Conservation (phyloP, 2,888 invertebrate genomes). For the Itoplectis maculator region DNA sequence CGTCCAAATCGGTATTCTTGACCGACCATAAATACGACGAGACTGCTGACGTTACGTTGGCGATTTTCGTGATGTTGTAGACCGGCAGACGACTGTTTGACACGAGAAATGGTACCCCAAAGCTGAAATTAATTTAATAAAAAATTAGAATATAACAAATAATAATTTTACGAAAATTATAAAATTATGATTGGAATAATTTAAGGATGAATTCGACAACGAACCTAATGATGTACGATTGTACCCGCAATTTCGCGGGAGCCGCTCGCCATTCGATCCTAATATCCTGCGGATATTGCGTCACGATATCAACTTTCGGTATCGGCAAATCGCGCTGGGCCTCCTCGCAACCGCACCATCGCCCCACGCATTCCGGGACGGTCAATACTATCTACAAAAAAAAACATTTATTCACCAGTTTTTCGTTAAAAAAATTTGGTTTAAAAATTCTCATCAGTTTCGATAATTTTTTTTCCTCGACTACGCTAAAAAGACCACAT, state of each 20-base stretch:
- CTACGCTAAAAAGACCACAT: too few relatives aligned
- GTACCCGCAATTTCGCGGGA: constrained; percentile 60
- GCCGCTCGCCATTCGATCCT: constrained; percentile 74
- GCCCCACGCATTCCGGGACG: constrained; percentile 78
- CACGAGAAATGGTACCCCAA: constrained; percentile 76
- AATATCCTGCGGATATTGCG: constrained; percentile 54
- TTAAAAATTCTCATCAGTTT: too few relatives aligned
- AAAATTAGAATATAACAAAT: too few relatives aligned
- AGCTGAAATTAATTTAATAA: too few relatives aligned
- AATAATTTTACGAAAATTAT: too few relatives aligned
- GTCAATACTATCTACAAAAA: constrained; percentile 74
- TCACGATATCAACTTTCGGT: constrained; percentile 71
- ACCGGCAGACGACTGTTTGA: constrained; percentile 77
- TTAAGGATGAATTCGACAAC: too few relatives aligned
- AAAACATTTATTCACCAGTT: neutral
- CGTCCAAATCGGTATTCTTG: constrained; percentile 53
- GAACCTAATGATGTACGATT: constrained; percentile 75
- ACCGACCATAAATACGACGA: constrained; percentile 72
- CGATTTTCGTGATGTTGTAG: constrained; percentile 78
- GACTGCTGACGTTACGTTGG: constrained; percentile 63
- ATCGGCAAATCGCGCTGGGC: constrained; percentile 69
- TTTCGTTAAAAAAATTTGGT: neutral
- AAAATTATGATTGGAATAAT: too few relatives aligned
- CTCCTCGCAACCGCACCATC: constrained; percentile 75
- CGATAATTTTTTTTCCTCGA: too few relatives aligned